phyloP scores from a whole-genome alignment of 2,113 vertebrate genomes.

The Hippocampus zosterae region DNA sequence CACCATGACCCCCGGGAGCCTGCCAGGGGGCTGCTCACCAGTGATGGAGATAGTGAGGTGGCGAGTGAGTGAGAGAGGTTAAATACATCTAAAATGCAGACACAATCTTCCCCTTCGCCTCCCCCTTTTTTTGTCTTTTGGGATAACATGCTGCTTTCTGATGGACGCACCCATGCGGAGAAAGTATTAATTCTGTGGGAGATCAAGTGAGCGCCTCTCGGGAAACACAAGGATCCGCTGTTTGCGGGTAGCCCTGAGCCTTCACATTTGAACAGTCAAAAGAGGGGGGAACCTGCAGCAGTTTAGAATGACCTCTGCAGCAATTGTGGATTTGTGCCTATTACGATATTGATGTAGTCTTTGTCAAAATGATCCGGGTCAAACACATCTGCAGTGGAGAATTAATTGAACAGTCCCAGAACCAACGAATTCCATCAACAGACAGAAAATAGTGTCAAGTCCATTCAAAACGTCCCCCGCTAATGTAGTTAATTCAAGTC shows the following conservation, averaged over 20 bases:
- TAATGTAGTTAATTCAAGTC: too few relatives aligned
- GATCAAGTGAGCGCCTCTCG: not conserved
- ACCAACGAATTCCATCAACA: too few relatives aligned
- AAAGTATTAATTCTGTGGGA: not conserved
- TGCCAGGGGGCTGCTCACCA: not conserved
- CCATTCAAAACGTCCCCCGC: too few relatives aligned
- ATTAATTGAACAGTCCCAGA: too few relatives aligned
- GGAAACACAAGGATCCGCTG: not conserved
- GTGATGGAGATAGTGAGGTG: slow-evolving; percentile 11
- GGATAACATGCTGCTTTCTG: not conserved
- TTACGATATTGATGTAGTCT: not conserved
- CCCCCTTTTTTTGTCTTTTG: not conserved
- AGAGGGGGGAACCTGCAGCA: not conserved
- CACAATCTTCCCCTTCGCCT: not conserved
- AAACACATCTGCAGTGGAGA: not conserved
- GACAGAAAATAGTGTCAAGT: too few relatives aligned
- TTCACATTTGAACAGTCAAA: not conserved
- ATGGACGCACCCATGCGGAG: not conserved
- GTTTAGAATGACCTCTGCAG: not conserved
- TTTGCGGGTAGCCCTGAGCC: not conserved
- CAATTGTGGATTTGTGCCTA: not conserved
- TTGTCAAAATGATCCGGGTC: not conserved
- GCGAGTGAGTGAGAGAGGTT: not conserved
- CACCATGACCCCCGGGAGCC: slow-evolving; percentile 46
- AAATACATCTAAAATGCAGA: not conserved